Base-by-base conservation (phyloP, 2,113 vertebrate species). In the Rhinoderma darwinii region DNA sequence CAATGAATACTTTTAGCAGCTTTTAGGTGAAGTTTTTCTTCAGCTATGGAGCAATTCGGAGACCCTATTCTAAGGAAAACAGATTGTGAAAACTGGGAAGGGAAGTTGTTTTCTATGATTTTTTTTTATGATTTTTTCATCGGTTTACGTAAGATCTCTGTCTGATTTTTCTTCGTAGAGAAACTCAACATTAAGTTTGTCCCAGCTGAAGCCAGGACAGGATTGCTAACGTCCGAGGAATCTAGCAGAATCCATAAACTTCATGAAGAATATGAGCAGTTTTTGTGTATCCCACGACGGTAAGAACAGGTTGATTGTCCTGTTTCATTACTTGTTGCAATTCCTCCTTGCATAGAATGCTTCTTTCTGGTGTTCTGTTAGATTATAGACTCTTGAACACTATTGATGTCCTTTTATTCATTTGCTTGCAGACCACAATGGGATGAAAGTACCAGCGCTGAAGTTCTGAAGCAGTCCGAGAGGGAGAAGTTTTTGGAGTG, bases 131-230 rank as follows among this genome's bases (percentile, higher is more conserved):
- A n/a, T n/a, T n/a, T 25, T 74, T 74, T 27, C 25, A 61, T 12
- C n/a, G n/a, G 10, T 12, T 61, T 61, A n/a, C 12, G 11, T 2
- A 27, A 27, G 10, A 0, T 61, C 15, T n/a, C 6, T 32, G 1
- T 32, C 44, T 68, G 3, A 35, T 35, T 32, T 80, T 84, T 0
- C 7, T 2, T 15, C 72, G 50, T 2, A 99, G 98, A 99, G 90
- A 99, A 97, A 73, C 93, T 98, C 82, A 99, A 99, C 88, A 93
- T 98, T 68, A 96, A 90, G 91, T 96, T 99, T 66, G 96, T 99
- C 35, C 94, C 93, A 54, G 93, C 95, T 5, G 96, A 96, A 91
- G 93, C 94, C 50, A 92, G 94, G 91, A 94, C 94, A 0, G 97
- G 96, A 0, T 91, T 99, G 32, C 90, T 96, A 10, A 95, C 96